Conservation (phyloP, 2,797 vertebrate genomes). For the Microhierax caerulescens region DNA sequence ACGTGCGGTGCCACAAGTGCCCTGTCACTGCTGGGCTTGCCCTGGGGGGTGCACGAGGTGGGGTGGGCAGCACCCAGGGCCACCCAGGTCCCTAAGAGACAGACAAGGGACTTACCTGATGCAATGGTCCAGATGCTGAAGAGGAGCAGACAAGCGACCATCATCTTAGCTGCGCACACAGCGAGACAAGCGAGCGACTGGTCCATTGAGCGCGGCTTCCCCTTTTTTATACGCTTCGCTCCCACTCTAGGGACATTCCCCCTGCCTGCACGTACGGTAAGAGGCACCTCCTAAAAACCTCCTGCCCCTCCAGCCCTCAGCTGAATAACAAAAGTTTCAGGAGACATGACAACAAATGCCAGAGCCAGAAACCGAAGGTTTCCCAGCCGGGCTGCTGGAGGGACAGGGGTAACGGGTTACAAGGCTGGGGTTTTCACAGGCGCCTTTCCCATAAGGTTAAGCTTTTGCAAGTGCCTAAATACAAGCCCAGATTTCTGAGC, state of each 20-base stretch:
- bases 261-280: background rate
- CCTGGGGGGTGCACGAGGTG: accelerated
- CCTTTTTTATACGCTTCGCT: background rate
- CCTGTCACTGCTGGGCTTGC: background rate
- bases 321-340: background rate
- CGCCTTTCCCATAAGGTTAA: background rate
- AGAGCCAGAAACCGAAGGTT: background rate
- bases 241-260: background rate
- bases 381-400: background rate
- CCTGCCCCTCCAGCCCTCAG: background rate
- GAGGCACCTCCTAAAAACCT: accelerated
- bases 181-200: accelerated
- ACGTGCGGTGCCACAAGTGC: no score
- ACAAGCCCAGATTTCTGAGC: background rate
- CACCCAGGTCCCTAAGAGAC: accelerated
- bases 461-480: background rate
- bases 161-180: background rate
- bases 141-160: background rate
- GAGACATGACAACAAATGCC: background rate
- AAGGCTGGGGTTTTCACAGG: background rate
- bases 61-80: background rate
- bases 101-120: conserved; percentile 1
- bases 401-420: background rate
- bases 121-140: background rate
- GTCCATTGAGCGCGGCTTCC: background rate